These are phyloP conservation scores for Andrena flavipes DNA, from an alignment of 2,888 invertebrate species.

Conservation along the genomic window DNA sequence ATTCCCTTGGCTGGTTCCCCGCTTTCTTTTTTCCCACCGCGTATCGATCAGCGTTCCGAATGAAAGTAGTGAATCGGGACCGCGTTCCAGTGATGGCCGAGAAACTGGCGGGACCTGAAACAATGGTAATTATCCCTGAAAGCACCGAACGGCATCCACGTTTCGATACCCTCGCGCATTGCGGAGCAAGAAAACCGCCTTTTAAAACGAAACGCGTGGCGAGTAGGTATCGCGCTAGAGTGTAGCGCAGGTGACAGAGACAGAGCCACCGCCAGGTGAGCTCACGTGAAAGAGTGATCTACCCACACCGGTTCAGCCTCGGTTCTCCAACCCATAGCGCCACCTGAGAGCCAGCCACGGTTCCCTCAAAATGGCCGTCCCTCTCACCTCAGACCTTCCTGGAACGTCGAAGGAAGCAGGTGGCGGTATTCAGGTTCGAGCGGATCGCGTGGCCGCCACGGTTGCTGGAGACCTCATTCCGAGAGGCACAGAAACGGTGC, in stretches of 20 bases:
- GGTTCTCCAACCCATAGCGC: slow-evolving; percentile 71
- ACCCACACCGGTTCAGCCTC: slow-evolving; percentile 49
- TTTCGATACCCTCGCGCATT: too few relatives aligned
- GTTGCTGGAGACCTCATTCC: slow-evolving; percentile 65
- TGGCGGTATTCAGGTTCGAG: slow-evolving; percentile 69
- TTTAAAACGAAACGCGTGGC: neutral
- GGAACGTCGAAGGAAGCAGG: slow-evolving; percentile 75
- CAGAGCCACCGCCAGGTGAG: slow-evolving; percentile 59
- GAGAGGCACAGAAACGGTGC: slow-evolving; percentile 63
- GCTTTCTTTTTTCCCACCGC: slow-evolving; percentile 56
- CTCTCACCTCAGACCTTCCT: slow-evolving; percentile 75
- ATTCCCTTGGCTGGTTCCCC: slow-evolving; percentile 26
- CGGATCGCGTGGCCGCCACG: slow-evolving; percentile 58
- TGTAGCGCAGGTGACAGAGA: slow-evolving; percentile 44
- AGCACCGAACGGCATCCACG: neutral
- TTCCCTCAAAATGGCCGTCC: slow-evolving; percentile 75
- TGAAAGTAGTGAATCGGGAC: slow-evolving; percentile 55
- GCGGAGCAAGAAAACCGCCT: too few relatives aligned
- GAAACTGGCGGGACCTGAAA: slow-evolving; percentile 26
- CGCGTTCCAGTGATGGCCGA: slow-evolving; percentile 23
- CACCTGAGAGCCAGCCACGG: slow-evolving; percentile 67
- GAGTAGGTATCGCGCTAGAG: slow-evolving; percentile 2
- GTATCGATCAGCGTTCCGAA: slow-evolving; percentile 52
- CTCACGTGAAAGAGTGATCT: slow-evolving; percentile 60
- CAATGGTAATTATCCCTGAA: neutral